phyloP scores from a whole-genome alignment of 2,113 vertebrate species.

The Oryzias curvinotus region DNA sequence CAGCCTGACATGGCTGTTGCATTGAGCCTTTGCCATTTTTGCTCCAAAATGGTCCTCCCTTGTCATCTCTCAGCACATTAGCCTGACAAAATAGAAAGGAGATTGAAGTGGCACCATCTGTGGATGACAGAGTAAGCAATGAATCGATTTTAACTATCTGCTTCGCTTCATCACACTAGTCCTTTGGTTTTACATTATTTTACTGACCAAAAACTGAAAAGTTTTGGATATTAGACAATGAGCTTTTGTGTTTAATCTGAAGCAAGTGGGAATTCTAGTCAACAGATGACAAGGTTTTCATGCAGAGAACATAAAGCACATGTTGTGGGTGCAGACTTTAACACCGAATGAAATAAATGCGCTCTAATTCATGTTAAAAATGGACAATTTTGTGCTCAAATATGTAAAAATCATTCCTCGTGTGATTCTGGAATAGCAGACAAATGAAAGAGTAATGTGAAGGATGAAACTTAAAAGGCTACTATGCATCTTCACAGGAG shows the following conservation, averaged over 20 bases:
- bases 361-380: no score
- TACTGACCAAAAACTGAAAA: conserved; percentile 1
- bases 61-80: conserved; percentile 70
- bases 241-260: neutral
- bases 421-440: no score
- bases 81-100: conserved; percentile 64
- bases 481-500: no score
- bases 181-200: conserved; percentile 5
- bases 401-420: no score
- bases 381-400: no score
- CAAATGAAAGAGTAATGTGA: no score
- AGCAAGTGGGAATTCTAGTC: no score
- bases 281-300: no score
- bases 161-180: conserved; percentile 35
- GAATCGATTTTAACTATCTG: conserved; percentile 64
- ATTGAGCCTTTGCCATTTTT: conserved; percentile 56
- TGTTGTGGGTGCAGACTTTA: no score
- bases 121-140: conserved; percentile 53
- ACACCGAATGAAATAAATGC: no score
- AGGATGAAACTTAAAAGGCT: no score
- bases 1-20: conserved; percentile 53
- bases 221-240: conserved; percentile 19
- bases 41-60: conserved; percentile 60
- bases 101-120: conserved; percentile 70
- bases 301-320: no score